Evolutionary conservation across 2,888 invertebrate species (phyloP), one percentile per base, ranked within the genome.

Genomic region (Ormyrus pomaceus): DNA sequence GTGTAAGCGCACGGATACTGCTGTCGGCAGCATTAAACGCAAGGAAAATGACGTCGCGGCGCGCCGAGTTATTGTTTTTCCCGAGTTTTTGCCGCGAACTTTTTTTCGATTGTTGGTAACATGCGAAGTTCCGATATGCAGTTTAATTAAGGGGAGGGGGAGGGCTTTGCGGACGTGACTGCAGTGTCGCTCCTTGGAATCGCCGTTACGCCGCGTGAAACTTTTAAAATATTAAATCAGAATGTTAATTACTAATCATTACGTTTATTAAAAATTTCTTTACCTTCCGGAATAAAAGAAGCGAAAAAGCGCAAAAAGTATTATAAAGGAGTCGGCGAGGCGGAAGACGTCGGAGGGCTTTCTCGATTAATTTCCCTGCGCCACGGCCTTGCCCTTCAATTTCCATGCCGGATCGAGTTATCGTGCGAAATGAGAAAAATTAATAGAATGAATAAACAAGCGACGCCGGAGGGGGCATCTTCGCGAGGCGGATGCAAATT

Each of bases 371-470:
- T 85, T 85, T 85, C 85, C 86, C 83, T 80, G 78, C 70, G 80
- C 83, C 79, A 75, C 73, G 75, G 81, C 73, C 81, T 79, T 81
- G 79, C 77, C 84, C 82, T 34, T 69, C 61, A 53, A 76, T 83
- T 74, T 82, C 84, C 82, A 80, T 83, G 82, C 72, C 82, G 84
- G 87, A 88, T 89, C 86, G 86, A 89, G 85, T 89, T 89, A 89
- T 87, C 86, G 83, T 85, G 83, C 78, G 83, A 85, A 86, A 86
- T 83, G 83, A 85, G 86, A 87, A 86, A 89, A 89, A 89, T 89
- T 89, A 89, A 89, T 89, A 87, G 88, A 88, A 89, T 87, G 87
- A 88, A 89, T 88, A 88, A 89, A 87, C 87, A 86, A 86, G 82
- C 86, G 86, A 80, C 85, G 86, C 84, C 86, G 84, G 74, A 84